Conservation (phyloP, 2,797 vertebrate species). For the Anabas testudineus region DNA sequence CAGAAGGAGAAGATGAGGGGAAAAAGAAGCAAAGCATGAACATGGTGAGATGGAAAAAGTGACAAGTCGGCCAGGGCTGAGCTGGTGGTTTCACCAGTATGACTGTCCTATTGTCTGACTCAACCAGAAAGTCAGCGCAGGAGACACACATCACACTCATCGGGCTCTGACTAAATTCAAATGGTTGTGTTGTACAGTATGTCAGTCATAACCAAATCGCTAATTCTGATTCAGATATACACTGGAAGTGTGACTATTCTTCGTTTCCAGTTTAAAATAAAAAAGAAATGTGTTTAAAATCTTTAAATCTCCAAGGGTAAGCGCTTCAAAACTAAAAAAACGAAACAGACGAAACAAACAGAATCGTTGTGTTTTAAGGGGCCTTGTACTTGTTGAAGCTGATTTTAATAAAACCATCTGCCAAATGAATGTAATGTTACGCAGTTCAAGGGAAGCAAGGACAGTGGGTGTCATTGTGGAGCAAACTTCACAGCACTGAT, state of each 20-base stretch:
- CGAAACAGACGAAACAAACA: background rate
- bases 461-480: too few relatives aligned
- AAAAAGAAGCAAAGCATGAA: slow-evolving; percentile 52
- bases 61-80: slow-evolving; percentile 58
- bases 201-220: too few relatives aligned
- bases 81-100: slow-evolving; percentile 69
- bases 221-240: background rate
- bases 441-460: too few relatives aligned
- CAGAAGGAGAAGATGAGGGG: slow-evolving; percentile 53
- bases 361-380: background rate
- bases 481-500: too few relatives aligned
- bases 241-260: slow-evolving; percentile 1
- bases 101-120: slow-evolving; percentile 75
- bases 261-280: background rate
- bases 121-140: slow-evolving; percentile 32
- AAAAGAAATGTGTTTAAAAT: background rate
- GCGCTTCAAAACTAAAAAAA: background rate
- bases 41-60: slow-evolving; percentile 76
- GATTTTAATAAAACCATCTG: background rate
- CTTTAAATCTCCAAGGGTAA: background rate
- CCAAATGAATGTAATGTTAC: background rate
- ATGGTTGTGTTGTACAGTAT: slow-evolving; percentile 5
- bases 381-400: background rate
- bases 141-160: slow-evolving; percentile 40
- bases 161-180: slow-evolving; percentile 25